A percentile compares a stretch with the other conserved stretches of the same genome.
These are phyloP conservation scores for Diplazon laetatorius DNA, from an alignment of 2,888 invertebrate genomes.

Conservation along the genomic window DNA sequence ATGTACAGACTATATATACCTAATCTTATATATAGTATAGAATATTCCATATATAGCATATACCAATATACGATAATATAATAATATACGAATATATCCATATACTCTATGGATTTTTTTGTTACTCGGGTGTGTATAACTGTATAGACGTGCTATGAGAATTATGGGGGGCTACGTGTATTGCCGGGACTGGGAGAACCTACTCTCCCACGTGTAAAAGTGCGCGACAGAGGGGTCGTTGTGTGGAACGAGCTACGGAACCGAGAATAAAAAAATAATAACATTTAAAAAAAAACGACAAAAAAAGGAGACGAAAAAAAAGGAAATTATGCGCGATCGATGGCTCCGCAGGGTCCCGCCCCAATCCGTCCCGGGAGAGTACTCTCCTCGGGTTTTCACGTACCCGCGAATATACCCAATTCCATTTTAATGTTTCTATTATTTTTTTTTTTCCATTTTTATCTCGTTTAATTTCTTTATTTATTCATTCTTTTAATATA, in stretches of 20 bases:
- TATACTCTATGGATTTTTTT: too few relatives aligned
- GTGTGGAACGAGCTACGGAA: not conserved
- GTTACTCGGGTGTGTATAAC: too few relatives aligned
- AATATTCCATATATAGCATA: too few relatives aligned
- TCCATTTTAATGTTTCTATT: constrained; percentile 4
- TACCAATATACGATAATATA: too few relatives aligned
- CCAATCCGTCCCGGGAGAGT: constrained; percentile 57
- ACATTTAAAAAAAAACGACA: constrained; percentile 38
- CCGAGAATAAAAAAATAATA: constrained; percentile 23
- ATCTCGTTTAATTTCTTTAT: not conserved
- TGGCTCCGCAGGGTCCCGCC: constrained; percentile 34
- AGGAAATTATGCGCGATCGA: constrained; percentile 64
- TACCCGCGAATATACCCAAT: not conserved
- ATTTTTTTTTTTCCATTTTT: not conserved
- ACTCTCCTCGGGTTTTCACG: constrained; percentile 11
- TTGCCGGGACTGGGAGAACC: too few relatives aligned
- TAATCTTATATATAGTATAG: too few relatives aligned
- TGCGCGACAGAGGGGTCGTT: too few relatives aligned
- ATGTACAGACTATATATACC: too few relatives aligned
- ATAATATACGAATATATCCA: too few relatives aligned
- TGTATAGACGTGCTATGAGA: too few relatives aligned
- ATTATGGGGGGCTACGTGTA: too few relatives aligned
- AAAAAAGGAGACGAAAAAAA: constrained; percentile 36
- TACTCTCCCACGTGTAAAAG: too few relatives aligned
- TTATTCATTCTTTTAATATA: constrained; percentile 1